Conservation (phyloP, 2,888 invertebrate genomes). For the Hirtodrosophila duncani region DNA sequence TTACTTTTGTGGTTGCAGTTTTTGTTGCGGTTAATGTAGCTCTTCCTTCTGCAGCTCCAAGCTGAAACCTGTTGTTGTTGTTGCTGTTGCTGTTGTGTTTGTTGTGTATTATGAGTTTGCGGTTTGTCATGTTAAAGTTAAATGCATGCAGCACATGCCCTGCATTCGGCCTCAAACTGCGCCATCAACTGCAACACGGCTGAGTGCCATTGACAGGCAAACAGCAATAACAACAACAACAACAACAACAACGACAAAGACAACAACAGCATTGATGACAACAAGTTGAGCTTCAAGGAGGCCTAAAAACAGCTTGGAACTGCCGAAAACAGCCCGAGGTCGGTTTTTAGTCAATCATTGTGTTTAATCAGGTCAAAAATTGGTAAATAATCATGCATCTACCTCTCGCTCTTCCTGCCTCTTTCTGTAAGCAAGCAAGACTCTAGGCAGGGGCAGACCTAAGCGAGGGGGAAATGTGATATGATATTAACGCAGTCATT, state of each 20-base stretch:
- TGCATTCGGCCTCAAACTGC: constrained; percentile 71
- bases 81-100: constrained; percentile 30
- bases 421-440: constrained; percentile 14
- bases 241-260: constrained; percentile 5
- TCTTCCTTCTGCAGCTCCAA: constrained; percentile 13
- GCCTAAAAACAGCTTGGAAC: constrained; percentile 22
- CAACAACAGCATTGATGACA: constrained; percentile 15
- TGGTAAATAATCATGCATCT: constrained; percentile 38
- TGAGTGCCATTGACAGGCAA: constrained; percentile 66
- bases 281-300: constrained; percentile 28
- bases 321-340: constrained; percentile 31
- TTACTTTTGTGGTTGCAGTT: constrained; percentile 45
- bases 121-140: constrained; percentile 72
- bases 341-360: constrained; percentile 46
- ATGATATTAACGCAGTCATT: no score
- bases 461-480: no score
- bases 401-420: constrained; percentile 25
- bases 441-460: no score
- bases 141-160: constrained; percentile 71
- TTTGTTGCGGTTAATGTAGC: no score
- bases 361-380: constrained; percentile 63
- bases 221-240: constrained; percentile 27
- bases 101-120: constrained; percentile 69
- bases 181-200: no score
- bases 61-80: constrained; percentile 56